Base-by-base conservation (phyloP, 1,140 invertebrate genomes). In the Nomia melanderi region DNA sequence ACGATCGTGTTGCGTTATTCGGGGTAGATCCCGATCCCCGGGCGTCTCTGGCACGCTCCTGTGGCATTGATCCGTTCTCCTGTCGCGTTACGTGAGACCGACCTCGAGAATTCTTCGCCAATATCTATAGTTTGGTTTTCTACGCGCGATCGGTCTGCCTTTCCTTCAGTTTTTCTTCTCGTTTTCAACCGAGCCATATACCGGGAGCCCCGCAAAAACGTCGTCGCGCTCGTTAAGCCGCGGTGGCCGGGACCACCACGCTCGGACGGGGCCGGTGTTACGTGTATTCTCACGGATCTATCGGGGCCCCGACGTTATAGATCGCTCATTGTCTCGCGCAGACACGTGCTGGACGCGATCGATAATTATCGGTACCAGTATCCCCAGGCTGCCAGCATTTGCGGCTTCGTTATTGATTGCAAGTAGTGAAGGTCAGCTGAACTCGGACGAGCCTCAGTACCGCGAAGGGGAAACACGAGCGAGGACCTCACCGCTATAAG, bases 361-460 rank as follows among this genome's bases (percentile, higher is more conserved):
- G n/a, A 57, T 25, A 29, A 29, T 66, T 33, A 41, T 25, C 20
- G n/a, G 27, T n/a, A 57, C 27, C 41, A 23, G 20, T 50, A 50
- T 50, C 0, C 3, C 50, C 20, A 66, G 41, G n/a, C 41, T 25
- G 47, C 6, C 31, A 36, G 44, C 29, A 39, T 7, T 6, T 50
- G 29, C 20, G 57, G 11, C 9, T 59, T 36, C 69, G 36, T 63
- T 44, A 79, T 77, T 25, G 78, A 70, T 79, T 70, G 50, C 25
- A 63, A 79, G 78, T 77, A 70, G 65, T 62, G 47, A 77, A 77
- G 65, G 73, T 79, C 73, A 70, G 41, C 56, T 8, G 59, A 62
- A 50, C 41, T 69, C 73, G 25, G 65, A 47, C 78, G 27, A 64
- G 57, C 56, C 70, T 79, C 65, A 79, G 73, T 77, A 79, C 73